Evolutionary conservation across 2,113 vertebrate genomes (phyloP).

Genomic region (Brachyhypopomus gauderio): DNA sequence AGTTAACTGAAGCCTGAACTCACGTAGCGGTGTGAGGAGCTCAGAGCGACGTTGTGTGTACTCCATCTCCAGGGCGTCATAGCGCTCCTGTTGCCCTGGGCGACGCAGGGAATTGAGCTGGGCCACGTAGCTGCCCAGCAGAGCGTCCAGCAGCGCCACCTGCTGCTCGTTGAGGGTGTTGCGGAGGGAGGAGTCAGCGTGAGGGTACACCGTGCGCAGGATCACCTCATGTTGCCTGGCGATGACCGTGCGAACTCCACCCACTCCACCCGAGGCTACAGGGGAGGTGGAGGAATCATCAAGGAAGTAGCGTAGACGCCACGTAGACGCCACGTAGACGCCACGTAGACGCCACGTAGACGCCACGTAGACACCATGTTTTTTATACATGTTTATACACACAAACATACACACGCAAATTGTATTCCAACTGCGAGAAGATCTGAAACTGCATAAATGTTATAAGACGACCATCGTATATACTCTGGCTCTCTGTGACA

Average conservation of each 20-base stretch:
- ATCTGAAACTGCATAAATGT: too few relatives aligned
- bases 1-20: slow-evolving; percentile 61
- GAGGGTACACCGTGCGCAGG: slow-evolving; percentile 86
- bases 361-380: too few relatives aligned
- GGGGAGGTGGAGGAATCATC: background rate
- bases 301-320: background rate
- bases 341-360: too few relatives aligned
- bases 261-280: slow-evolving; percentile 77
- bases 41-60: slow-evolving; percentile 87
- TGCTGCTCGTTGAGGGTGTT: slow-evolving; percentile 85
- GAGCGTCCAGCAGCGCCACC: slow-evolving; percentile 85
- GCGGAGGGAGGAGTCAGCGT: slow-evolving; percentile 85
- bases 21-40: slow-evolving; percentile 85
- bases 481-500: too few relatives aligned
- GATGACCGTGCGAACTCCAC: slow-evolving; percentile 77
- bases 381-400: too few relatives aligned
- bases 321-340: too few relatives aligned
- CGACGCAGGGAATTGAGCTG: slow-evolving; percentile 88
- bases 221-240: slow-evolving; percentile 82
- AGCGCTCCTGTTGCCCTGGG: slow-evolving; percentile 81
- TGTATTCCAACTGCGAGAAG: too few relatives aligned
- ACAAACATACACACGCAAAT: too few relatives aligned
- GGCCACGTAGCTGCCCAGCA: slow-evolving; percentile 84
- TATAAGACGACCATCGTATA: too few relatives aligned
- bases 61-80: slow-evolving; percentile 85